These are phyloP conservation scores for Panagrolaimus sp. DNA, from an alignment of 1,140 invertebrate species.

Conservation along the genomic window DNA sequence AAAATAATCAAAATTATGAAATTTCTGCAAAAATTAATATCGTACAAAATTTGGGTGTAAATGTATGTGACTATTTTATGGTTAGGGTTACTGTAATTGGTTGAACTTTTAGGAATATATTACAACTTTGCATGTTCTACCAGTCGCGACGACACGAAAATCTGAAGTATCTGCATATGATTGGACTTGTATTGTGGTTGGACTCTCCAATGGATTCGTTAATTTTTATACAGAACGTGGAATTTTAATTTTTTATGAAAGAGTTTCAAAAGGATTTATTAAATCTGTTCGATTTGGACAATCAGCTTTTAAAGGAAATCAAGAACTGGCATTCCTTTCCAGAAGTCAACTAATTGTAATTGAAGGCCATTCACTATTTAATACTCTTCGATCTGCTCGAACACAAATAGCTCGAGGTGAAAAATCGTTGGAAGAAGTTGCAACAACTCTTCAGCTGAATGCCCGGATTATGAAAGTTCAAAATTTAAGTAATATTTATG, in stretches of 20 bases:
- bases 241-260: slow-evolving; percentile 16
- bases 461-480: background rate
- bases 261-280: slow-evolving; percentile 14
- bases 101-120: slow-evolving; percentile 17
- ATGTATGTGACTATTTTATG: background rate
- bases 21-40: slow-evolving; percentile 7
- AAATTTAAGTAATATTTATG: background rate
- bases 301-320: background rate
- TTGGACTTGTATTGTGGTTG: slow-evolving; percentile 19
- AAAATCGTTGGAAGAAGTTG: slow-evolving; percentile 11
- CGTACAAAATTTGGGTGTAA: background rate
- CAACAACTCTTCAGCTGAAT: background rate
- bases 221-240: slow-evolving; percentile 24
- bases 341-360: slow-evolving; percentile 4
- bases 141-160: slow-evolving; percentile 10
- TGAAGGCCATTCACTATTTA: slow-evolving; percentile 11
- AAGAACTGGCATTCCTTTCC: slow-evolving; percentile 16
- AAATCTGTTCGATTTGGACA: slow-evolving; percentile 10
- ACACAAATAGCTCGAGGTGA: slow-evolving; percentile 17
- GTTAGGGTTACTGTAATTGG: background rate
- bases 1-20: background rate
- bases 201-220: slow-evolving; percentile 9
- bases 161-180: slow-evolving; percentile 11
- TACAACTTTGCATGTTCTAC: slow-evolving; percentile 18
- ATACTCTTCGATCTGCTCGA: slow-evolving; percentile 15